Conservation (phyloP, 2,888 invertebrate species). For the Ariolimax columbianus region DNA sequence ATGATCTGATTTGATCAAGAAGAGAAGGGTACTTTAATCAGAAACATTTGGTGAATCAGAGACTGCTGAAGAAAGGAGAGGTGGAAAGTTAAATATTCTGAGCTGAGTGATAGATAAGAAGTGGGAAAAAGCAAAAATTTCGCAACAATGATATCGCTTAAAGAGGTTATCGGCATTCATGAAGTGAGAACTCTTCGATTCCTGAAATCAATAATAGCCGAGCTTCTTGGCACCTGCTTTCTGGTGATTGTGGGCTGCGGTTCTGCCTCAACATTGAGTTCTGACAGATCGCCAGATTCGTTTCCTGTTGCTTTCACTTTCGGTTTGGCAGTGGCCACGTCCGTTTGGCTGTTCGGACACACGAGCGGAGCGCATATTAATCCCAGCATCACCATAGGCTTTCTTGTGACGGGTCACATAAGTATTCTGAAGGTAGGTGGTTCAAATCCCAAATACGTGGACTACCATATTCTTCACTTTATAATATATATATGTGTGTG, state of each 20-base stretch:
- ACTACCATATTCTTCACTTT: too few species aligned
- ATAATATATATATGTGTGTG: too few species aligned
- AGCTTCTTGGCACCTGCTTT: constrained; percentile 7
- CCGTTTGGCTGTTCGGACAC: constrained; percentile 90
- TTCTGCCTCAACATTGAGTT: constrained; percentile 79
- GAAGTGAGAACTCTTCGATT: not conserved
- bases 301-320: constrained; percentile 91
- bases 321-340: constrained; percentile 90
- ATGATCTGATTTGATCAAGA: too few species aligned
- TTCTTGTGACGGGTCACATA: constrained; percentile 89
- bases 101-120: too few species aligned
- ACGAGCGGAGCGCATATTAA: constrained; percentile 94
- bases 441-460: not conserved
- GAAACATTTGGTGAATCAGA: too few species aligned
- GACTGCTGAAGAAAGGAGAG: too few species aligned
- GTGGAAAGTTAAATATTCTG: too few species aligned
- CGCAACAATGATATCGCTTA: not conserved
- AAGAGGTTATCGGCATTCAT: not conserved
- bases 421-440: constrained; percentile 84
- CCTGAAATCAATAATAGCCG: constrained; percentile 7
- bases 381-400: constrained; percentile 92
- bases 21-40: too few species aligned
- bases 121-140: too few species aligned
- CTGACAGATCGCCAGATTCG: constrained; percentile 42
- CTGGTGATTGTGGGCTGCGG: constrained; percentile 92